phyloP scores from a whole-genome alignment of 2,797 vertebrate species.

The Meda fulgida region DNA sequence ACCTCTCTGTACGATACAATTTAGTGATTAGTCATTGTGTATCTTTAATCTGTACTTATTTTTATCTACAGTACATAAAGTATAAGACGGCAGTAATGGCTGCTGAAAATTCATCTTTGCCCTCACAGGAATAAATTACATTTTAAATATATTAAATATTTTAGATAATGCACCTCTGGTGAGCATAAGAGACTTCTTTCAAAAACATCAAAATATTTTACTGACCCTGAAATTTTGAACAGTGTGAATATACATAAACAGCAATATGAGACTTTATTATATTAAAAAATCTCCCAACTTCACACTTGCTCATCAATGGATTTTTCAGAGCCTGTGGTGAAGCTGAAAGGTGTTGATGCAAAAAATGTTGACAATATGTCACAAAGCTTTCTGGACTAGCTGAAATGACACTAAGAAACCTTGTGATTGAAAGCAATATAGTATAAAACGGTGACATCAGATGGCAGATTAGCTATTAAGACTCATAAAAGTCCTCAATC shows the following conservation, averaged over 20 bases:
- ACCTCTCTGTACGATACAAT: background rate
- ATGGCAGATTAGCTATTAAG: constrained; percentile 18
- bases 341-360: constrained; percentile 5
- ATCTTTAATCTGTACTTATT: background rate
- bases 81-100: background rate
- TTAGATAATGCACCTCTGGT: background rate
- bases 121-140: background rate
- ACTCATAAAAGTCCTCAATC: background rate
- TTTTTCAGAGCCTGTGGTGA: background rate
- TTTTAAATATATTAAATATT: background rate
- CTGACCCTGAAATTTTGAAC: background rate
- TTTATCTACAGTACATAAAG: background rate
- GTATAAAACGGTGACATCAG: background rate
- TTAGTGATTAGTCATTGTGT: background rate
- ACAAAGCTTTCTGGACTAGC: background rate
- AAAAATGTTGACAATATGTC: background rate
- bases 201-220: background rate
- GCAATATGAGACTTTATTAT: background rate
- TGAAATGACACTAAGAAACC: background rate
- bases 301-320: background rate
- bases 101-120: background rate
- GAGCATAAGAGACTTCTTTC: background rate
- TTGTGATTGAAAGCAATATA: background rate
- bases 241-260: background rate
- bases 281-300: background rate